Evolutionary conservation across 1,140 invertebrate genomes (phyloP).

Genomic region (Steinernema feltiae): DNA sequence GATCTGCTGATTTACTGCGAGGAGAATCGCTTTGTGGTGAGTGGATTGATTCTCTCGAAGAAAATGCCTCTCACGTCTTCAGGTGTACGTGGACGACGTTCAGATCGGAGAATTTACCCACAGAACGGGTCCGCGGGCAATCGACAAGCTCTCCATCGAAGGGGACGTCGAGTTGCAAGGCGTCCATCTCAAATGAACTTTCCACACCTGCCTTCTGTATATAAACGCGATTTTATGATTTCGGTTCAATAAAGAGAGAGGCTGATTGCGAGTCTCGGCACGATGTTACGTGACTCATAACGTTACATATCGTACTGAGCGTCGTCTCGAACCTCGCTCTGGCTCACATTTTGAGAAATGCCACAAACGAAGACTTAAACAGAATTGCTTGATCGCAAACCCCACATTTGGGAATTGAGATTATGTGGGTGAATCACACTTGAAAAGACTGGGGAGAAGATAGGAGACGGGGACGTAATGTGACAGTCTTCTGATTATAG

Average conservation of each 20-base stretch:
- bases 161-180: conserved; percentile 56
- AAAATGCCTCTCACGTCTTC: conserved; percentile 24
- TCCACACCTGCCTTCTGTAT: background rate
- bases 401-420: too few species aligned
- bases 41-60: conserved; percentile 10
- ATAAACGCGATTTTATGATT: too few species aligned
- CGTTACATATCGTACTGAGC: too few species aligned
- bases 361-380: too few species aligned
- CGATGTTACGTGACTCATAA: background rate
- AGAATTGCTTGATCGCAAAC: too few species aligned
- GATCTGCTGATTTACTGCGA: conserved; percentile 54
- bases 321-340: too few species aligned
- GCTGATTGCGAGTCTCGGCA: background rate
- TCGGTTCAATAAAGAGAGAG: too few species aligned
- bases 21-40: conserved; percentile 43
- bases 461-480: too few species aligned
- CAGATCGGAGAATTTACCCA: conserved; percentile 50
- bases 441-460: too few species aligned
- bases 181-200: conserved; percentile 38
- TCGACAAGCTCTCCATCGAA: conserved; percentile 49
- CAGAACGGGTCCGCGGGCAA: conserved; percentile 37
- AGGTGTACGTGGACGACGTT: conserved; percentile 55
- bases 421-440: too few species aligned
- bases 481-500: too few species aligned
- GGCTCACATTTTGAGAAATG: too few species aligned